phyloP scores from a whole-genome alignment of 1,140 invertebrate genomes.

The Ptiloglossa arizonensis region DNA sequence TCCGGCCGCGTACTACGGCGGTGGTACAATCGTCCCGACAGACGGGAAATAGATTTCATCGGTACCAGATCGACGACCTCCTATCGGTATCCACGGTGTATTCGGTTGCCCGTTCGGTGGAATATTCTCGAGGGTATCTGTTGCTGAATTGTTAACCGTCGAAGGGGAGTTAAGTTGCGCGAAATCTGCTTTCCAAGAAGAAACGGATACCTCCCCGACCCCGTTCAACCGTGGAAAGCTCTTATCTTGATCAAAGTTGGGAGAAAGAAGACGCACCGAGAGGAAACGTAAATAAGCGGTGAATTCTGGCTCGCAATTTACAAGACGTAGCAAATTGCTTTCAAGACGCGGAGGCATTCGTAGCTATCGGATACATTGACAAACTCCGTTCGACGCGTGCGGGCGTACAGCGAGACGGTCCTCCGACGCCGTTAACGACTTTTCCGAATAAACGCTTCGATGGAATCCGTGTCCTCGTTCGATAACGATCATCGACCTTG shows the following conservation, averaged over 20 bases:
- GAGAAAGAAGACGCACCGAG: background rate
- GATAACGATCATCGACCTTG: too few relatives aligned
- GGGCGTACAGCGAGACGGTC: too few relatives aligned
- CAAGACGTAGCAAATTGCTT: background rate
- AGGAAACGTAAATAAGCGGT: background rate
- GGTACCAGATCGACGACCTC: constrained; percentile 19
- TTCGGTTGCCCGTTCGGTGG: background rate
- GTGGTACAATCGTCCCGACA: too few relatives aligned
- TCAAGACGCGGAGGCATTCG: background rate
- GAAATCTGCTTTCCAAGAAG: background rate
- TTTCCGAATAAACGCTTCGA: too few relatives aligned
- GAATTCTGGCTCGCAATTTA: background rate
- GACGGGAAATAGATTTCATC: constrained; percentile 41
- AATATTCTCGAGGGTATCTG: background rate
- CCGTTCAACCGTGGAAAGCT: background rate
- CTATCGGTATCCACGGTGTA: constrained; percentile 8
- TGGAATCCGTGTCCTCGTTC: too few relatives aligned
- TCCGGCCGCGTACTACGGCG: too few relatives aligned
- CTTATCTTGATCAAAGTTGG: background rate
- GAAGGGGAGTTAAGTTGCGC: background rate
- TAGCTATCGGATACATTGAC: too few relatives aligned
- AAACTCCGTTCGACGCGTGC: too few relatives aligned
- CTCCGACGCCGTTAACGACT: too few relatives aligned
- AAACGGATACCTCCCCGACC: background rate
- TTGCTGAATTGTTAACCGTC: background rate